Evolutionary conservation across 2,888 invertebrate genomes (phyloP), one percentile per base, ranked within the genome.

Genomic region (Spisula subtruncata): DNA sequence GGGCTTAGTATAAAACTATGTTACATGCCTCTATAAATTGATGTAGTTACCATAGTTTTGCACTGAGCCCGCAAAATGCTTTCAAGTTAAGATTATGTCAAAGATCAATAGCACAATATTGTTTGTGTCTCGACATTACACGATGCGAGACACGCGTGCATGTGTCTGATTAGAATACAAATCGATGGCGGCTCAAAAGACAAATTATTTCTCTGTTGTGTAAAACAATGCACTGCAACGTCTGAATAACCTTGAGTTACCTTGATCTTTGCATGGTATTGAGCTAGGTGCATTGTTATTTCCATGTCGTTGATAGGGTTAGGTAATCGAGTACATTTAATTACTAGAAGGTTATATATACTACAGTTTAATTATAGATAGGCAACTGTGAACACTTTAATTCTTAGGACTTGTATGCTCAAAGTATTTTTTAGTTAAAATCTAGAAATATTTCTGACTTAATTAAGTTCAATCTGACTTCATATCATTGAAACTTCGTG

Each of bases 101-200:
- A 32, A 75, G 75, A 75, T 75, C 75, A 75, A 75, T 75, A 75
- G 12, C 35, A 18, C 75, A 32, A 16, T 75, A 35, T 32, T 35
- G 35, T 75, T 75, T 35, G 29, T 16, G 35, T 35, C 29, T 35
- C 75, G 18, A 32, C 32, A 32, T 75, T 75, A 32, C 35, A 18
- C 25, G 75, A 32, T 18, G 75, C 32, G 75, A 12, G 75, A 75
- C 75, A 75, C 35, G 75, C 32, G 75, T 75, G 75, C 75, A 75
- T 75, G 75, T 35, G 35, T 75, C 32, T 75, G 75, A 75, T 75
- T 35, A 75, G 18, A 75, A 75, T 75, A 75, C 75, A 75, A 75
- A 75, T 75, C 75, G 25, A 75, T 75, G 16, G 14, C 75, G 16
- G 14, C 75, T 75, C 16, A 35, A 35, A 16, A 14, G n/a, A 75